Percentiles rank a stretch among this genome's conserved stretches.
Evolutionary conservation across 2,113 vertebrate genomes (phyloP).

Genomic region (Osmerus eperlanus): DNA sequence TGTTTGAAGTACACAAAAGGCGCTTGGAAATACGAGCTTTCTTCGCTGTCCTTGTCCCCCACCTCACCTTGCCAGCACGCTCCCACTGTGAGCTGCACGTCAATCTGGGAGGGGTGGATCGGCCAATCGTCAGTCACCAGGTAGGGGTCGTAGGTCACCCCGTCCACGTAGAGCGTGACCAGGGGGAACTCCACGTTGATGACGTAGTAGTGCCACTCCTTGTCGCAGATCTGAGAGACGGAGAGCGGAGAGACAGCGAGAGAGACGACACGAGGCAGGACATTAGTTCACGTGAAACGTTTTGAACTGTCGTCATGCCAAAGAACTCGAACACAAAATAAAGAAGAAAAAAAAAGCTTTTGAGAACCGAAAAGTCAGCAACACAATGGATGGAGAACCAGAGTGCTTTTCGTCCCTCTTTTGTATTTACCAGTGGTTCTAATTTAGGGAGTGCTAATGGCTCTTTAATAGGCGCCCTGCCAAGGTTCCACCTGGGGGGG

Average conservation of each 20-base stretch:
- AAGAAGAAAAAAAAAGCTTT: too few species aligned
- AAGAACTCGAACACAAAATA: too few species aligned
- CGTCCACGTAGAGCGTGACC: constrained; percentile 93
- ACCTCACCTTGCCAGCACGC: constrained; percentile 97
- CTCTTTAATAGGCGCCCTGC: constrained; percentile 21
- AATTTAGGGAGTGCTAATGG: neutral
- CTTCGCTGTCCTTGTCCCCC: neutral
- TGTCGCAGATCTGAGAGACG: constrained; percentile 88
- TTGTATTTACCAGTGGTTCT: neutral
- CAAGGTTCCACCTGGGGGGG: neutral
- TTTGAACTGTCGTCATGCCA: too few species aligned
- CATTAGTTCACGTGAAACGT: too few species aligned
- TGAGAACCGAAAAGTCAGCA: too few species aligned
- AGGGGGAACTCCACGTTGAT: constrained; percentile 93
- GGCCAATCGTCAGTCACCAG: constrained; percentile 99
- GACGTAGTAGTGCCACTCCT: constrained; percentile 98
- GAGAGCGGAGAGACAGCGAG: constrained; percentile 38
- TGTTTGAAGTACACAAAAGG: neutral
- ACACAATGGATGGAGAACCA: neutral
- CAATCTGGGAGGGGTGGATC: constrained; percentile 94
- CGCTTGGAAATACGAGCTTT: neutral
- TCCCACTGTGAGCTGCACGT: constrained; percentile 93
- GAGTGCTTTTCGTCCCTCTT: neutral
- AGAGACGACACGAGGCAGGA: neutral
- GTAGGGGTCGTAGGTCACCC: constrained; percentile 91